phyloP scores from a whole-genome alignment of 2,797 vertebrate genomes.

The Lepilemur ruficaudatus region DNA sequence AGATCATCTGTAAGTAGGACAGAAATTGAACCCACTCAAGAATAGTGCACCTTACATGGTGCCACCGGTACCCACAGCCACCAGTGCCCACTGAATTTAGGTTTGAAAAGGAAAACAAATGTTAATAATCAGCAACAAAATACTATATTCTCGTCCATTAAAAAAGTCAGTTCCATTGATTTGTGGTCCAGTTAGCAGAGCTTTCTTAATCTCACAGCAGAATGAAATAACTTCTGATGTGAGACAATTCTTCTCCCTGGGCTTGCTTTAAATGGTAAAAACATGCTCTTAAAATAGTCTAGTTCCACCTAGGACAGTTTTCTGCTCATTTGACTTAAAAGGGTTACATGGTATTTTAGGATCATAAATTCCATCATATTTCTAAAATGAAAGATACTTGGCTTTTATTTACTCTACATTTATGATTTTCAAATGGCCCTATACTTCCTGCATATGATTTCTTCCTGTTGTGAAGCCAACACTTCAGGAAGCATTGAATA shows the following conservation, averaged over 20 bases:
- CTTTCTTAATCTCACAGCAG: conserved; percentile 27
- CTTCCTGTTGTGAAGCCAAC: not conserved
- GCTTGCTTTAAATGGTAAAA: conserved; percentile 18
- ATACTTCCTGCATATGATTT: not conserved
- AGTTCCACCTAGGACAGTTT: not conserved
- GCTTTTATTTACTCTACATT: conserved; percentile 2
- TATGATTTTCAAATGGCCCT: not conserved
- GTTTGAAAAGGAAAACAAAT: not conserved
- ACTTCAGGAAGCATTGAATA: not conserved
- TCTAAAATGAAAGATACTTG: not conserved
- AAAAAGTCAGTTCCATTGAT: not conserved
- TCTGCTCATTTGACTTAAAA: not conserved
- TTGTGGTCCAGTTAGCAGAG: not conserved
- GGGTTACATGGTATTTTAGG: not conserved
- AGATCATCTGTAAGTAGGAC: not conserved
- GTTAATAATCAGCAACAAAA: not conserved
- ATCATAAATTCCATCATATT: not conserved
- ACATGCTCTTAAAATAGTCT: not conserved
- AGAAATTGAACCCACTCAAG: not conserved
- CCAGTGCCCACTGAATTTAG: not conserved
- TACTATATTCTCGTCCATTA: not conserved
- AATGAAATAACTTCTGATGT: not conserved
- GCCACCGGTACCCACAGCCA: not conserved
- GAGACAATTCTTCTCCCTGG: not conserved
- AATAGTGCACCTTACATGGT: not conserved